These are phyloP conservation scores for Papilio aristodemus DNA, from an alignment of 1,140 invertebrate species.

Conservation along the genomic window DNA sequence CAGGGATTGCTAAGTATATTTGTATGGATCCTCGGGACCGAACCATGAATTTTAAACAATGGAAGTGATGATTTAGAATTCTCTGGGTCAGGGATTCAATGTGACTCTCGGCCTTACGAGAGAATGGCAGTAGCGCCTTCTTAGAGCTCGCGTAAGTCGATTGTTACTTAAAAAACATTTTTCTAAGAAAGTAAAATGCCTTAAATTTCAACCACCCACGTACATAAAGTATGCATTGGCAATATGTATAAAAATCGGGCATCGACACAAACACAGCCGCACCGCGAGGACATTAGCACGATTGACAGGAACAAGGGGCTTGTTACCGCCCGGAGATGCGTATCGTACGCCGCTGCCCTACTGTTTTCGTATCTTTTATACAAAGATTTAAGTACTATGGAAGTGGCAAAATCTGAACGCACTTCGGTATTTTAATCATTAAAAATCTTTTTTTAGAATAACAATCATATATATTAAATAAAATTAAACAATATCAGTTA, in stretches of 20 bases:
- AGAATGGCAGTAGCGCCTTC: too few relatives aligned
- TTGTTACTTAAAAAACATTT: neutral
- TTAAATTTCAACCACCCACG: conserved; percentile 2
- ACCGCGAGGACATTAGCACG: conserved; percentile 61
- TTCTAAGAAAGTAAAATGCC: neutral
- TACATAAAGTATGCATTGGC: conserved; percentile 7
- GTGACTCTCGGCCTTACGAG: too few relatives aligned
- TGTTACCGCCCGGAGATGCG: conserved; percentile 69
- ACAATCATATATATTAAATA: too few relatives aligned
- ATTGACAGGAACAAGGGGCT: conserved; percentile 72
- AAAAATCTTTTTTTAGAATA: neutral
- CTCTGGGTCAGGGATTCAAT: too few relatives aligned
- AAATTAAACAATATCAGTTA: too few relatives aligned
- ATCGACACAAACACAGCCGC: conserved; percentile 43
- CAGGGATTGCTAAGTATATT: too few relatives aligned
- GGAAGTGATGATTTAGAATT: too few relatives aligned
- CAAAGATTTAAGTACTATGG: conserved; percentile 40
- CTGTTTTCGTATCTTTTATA: conserved; percentile 64
- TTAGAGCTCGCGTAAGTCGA: too few relatives aligned
- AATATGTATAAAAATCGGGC: conserved; percentile 15
- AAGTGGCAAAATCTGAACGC: conserved; percentile 35
- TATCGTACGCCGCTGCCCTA: conserved; percentile 69
- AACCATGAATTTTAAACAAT: too few relatives aligned
- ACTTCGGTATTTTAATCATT: neutral
- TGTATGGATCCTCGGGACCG: too few relatives aligned